These are phyloP conservation scores for Helicolenus hilgendorfi DNA, from an alignment of 2,797 vertebrate species.

Conservation along the genomic window DNA sequence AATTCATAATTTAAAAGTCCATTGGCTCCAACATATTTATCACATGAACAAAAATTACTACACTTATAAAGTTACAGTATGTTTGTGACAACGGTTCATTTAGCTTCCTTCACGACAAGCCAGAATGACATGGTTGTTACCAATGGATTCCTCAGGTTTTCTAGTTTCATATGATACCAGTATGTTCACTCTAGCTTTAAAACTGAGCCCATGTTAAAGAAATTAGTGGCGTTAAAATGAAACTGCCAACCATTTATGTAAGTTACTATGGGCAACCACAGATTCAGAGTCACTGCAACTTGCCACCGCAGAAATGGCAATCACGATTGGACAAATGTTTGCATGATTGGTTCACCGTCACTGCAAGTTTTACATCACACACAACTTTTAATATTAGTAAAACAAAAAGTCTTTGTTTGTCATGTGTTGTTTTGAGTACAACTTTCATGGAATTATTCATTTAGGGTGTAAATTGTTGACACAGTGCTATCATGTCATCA, in stretches of 20 bases:
- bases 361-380: neutral
- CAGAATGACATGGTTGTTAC: no score
- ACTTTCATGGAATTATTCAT: neutral
- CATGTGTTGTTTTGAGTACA: neutral
- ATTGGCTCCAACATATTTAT: neutral
- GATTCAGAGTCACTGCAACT: neutral
- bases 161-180: no score
- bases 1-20: neutral
- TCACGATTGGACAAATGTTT: neutral
- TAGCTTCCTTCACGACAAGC: no score
- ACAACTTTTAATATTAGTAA: neutral
- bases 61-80: neutral
- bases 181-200: no score
- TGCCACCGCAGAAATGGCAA: neutral
- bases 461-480: neutral
- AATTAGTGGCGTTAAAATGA: no score
- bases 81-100: neutral
- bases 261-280: neutral
- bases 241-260: neutral
- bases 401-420: neutral
- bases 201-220: no score
- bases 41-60: neutral
- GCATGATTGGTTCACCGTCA: no score
- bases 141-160: no score
- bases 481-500: neutral